Evolutionary conservation across 2,888 invertebrate genomes (phyloP).

Genomic region (Zygothrica quintamaculata): DNA sequence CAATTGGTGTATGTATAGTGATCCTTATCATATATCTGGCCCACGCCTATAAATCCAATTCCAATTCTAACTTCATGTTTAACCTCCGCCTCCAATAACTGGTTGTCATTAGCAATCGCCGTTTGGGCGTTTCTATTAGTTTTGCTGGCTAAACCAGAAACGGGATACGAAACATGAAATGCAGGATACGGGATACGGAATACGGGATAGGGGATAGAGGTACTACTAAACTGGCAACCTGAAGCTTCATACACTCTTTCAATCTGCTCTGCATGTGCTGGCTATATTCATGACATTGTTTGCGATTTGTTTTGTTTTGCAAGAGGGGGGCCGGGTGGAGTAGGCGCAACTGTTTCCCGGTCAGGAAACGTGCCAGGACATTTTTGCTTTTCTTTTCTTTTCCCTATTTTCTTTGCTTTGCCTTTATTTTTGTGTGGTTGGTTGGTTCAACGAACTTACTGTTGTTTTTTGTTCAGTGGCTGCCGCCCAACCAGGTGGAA

Average conservation of each 20-base stretch:
- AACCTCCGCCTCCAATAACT: constrained; percentile 14
- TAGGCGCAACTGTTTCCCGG: constrained; percentile 6
- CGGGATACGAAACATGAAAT: no score
- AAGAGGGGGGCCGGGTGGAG: neutral
- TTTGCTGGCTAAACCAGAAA: constrained; percentile 30
- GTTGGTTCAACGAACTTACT: constrained; percentile 68
- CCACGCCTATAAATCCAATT: neutral
- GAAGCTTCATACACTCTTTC: no score
- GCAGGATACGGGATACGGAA: no score
- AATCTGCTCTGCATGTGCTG: no score
- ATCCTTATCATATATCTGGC: no score
- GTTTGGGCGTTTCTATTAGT: constrained; percentile 44
- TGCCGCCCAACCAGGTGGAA: constrained; percentile 43
- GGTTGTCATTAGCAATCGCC: constrained; percentile 69
- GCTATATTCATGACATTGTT: constrained; percentile 24
- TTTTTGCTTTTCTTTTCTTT: constrained; percentile 23
- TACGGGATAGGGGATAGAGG: constrained; percentile 38
- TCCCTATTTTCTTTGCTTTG: constrained; percentile 9
- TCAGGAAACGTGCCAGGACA: constrained; percentile 53
- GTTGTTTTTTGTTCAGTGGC: constrained; percentile 36
- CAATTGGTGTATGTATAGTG: no score
- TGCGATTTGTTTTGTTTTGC: constrained; percentile 25
- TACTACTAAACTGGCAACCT: neutral
- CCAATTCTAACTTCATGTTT: neutral
- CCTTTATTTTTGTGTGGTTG: constrained; percentile 33